Conservation (phyloP, 2,113 vertebrate species). For the Benitochromis conjunctus region DNA sequence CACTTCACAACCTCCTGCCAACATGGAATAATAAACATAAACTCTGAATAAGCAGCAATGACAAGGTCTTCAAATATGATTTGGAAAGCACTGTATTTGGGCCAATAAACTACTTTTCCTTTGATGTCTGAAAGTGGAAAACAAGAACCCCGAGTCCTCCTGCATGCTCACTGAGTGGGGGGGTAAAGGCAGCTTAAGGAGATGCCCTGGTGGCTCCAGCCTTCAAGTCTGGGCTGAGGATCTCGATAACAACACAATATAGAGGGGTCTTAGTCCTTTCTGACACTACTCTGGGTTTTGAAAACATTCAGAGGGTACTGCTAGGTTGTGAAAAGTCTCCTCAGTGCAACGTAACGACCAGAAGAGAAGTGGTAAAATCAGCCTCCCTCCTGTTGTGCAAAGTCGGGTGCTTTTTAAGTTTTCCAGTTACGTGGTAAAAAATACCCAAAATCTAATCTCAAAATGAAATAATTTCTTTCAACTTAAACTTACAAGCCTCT, state of each 20-base stretch:
- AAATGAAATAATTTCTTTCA: neutral
- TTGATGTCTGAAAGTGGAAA: neutral
- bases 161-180: neutral
- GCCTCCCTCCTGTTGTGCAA: neutral
- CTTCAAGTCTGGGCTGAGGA: neutral
- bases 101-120: neutral
- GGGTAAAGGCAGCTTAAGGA: neutral
- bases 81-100: accelerated
- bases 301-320: neutral
- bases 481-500: neutral
- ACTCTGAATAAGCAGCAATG: neutral
- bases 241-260: neutral
- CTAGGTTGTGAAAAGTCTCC: conserved; percentile 6
- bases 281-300: neutral
- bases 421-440: neutral
- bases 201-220: neutral
- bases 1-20: neutral
- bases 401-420: neutral
- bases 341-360: neutral
- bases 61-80: neutral
- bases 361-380: neutral
- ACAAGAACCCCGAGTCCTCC: neutral
- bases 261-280: accelerated
- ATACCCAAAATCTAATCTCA: neutral
- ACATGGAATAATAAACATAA: neutral